phyloP scores from a whole-genome alignment of 2,888 invertebrate genomes.

The Drosophila limbata region DNA sequence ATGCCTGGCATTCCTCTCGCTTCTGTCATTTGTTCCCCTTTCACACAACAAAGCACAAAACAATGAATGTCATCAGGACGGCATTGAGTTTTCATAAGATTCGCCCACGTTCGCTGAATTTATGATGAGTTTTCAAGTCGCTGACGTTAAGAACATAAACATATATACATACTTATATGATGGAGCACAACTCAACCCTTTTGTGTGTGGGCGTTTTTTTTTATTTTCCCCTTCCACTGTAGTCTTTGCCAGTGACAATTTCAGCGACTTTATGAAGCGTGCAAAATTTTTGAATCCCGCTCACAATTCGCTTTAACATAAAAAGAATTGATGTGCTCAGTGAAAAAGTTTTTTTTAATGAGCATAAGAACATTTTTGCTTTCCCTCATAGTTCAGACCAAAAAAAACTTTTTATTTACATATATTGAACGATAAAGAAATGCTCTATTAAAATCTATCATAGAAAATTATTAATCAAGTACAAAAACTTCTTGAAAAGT shows the following conservation, averaged over 20 bases:
- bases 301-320: slow-evolving; percentile 43
- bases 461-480: slow-evolving; percentile 29
- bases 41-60: slow-evolving; percentile 53
- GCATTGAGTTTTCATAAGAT: slow-evolving; percentile 77
- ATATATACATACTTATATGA: slow-evolving; percentile 8
- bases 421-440: slow-evolving; percentile 11
- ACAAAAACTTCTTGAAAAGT: slow-evolving; percentile 2
- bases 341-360: slow-evolving; percentile 59
- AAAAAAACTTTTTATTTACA: slow-evolving; percentile 9
- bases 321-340: slow-evolving; percentile 50
- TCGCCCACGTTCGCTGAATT: slow-evolving; percentile 71
- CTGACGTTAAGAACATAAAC: slow-evolving; percentile 19
- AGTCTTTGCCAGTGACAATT: slow-evolving; percentile 18
- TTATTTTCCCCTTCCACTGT: slow-evolving; percentile 12
- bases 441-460: slow-evolving; percentile 1
- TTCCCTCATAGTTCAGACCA: slow-evolving; percentile 2
- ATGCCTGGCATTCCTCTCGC: slow-evolving; percentile 20
- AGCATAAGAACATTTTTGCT: slow-evolving; percentile 35
- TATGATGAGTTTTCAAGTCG: slow-evolving; percentile 65
- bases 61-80: slow-evolving; percentile 77
- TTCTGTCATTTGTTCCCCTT: slow-evolving; percentile 7
- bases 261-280: slow-evolving; percentile 47
- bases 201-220: slow-evolving; percentile 14
- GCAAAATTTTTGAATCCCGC: slow-evolving; percentile 29
- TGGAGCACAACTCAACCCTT: slow-evolving; percentile 51